Evolutionary conservation across 1,140 invertebrate species (phyloP).

Genomic region (Zaprionus kolodkinae): DNA sequence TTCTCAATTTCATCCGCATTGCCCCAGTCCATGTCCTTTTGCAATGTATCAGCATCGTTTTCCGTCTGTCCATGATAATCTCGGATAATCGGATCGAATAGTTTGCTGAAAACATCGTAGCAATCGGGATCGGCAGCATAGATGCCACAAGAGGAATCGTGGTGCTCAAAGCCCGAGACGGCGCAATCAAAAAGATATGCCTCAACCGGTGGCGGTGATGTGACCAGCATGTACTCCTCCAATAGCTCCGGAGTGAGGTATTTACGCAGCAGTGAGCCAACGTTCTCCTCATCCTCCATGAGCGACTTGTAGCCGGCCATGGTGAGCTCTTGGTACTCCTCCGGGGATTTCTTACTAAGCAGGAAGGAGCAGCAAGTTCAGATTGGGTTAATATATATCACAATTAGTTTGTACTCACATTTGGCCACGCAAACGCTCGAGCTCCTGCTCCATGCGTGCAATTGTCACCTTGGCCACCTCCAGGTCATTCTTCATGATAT

Average conservation of each 20-base stretch:
- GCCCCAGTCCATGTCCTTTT: slow-evolving; percentile 87
- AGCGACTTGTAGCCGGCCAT: slow-evolving; percentile 87
- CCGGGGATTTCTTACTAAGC: slow-evolving; percentile 76
- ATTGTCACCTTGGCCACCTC: slow-evolving; percentile 73
- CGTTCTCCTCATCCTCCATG: slow-evolving; percentile 85
- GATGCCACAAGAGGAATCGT: slow-evolving; percentile 87
- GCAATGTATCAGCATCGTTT: slow-evolving; percentile 86
- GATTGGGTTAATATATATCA: background rate
- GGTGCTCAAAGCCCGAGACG: slow-evolving; percentile 88
- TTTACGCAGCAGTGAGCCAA: slow-evolving; percentile 89
- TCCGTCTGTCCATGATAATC: slow-evolving; percentile 90
- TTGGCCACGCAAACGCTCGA: slow-evolving; percentile 70
- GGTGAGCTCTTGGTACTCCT: slow-evolving; percentile 82
- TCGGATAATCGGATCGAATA: slow-evolving; percentile 92
- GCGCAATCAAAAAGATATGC: slow-evolving; percentile 87
- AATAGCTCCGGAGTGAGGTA: slow-evolving; percentile 88
- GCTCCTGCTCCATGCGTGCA: slow-evolving; percentile 69
- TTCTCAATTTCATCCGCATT: slow-evolving; percentile 88
- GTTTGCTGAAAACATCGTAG: slow-evolving; percentile 88
- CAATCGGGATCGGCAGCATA: slow-evolving; percentile 91
- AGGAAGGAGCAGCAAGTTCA: background rate
- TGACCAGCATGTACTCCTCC: slow-evolving; percentile 87
- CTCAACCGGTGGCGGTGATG: slow-evolving; percentile 85
- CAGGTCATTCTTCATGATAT: slow-evolving; percentile 77
- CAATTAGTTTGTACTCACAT: slow-evolving; percentile 52